phyloP scores from a whole-genome alignment of 2,888 invertebrate species.

The Clusia tigrina region DNA sequence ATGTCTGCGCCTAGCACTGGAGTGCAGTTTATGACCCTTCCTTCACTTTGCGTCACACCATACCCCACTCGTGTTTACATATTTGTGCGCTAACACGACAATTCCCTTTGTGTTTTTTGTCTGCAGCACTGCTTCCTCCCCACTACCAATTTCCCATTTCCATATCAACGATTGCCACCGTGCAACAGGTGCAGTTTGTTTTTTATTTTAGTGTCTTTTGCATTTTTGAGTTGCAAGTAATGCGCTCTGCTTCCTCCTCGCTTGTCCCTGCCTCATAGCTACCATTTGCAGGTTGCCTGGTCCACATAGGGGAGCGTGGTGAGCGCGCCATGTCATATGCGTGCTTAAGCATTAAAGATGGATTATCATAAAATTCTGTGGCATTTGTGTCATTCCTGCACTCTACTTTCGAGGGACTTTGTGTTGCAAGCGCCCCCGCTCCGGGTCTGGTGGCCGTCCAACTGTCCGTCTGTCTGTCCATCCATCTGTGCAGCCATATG shows the following conservation, averaged over 20 bases:
- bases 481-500: neutral
- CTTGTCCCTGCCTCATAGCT: no score
- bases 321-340: neutral
- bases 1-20: neutral
- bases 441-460: no score
- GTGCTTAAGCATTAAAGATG: neutral
- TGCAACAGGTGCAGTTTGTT: conserved; percentile 15
- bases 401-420: neutral
- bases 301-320: neutral
- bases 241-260: no score
- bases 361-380: conserved; percentile 9
- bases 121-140: neutral
- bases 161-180: neutral
- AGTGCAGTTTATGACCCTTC: neutral
- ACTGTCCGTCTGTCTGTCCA: neutral
- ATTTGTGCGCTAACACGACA: neutral
- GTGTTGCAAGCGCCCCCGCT: no score
- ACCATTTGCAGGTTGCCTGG: no score
- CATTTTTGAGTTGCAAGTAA: neutral
- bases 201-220: neutral
- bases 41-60: no score
- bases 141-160: neutral
- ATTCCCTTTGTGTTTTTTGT: neutral
- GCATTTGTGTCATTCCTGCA: neutral
- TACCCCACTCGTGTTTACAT: neutral